Conservation (phyloP, 2,888 invertebrate species). For the Prosopocoilus inquinatus region DNA sequence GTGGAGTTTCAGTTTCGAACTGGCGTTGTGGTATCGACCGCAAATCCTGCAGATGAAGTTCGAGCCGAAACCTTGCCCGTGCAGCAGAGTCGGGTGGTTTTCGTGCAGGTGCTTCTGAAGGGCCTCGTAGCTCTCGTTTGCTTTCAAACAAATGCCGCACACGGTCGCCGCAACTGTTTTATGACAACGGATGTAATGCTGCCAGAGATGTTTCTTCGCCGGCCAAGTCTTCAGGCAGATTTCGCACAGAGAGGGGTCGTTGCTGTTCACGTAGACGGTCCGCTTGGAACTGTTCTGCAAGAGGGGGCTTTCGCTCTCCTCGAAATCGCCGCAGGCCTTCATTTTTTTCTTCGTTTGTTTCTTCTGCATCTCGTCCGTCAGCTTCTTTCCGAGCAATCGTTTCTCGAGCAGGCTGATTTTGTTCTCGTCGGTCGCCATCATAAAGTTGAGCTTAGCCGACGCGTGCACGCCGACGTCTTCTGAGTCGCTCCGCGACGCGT, state of each 20-base stretch:
- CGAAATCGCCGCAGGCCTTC: constrained; percentile 24
- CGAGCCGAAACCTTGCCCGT: constrained; percentile 55
- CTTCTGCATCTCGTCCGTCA: not conserved
- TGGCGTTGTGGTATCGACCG: constrained; percentile 56
- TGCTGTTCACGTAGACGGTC: constrained; percentile 56
- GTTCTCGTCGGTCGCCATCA: constrained; percentile 20
- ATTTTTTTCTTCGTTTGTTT: constrained; percentile 13
- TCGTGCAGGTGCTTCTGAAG: constrained; percentile 53
- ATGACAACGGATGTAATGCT: constrained; percentile 58
- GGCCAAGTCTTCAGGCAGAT: constrained; percentile 62
- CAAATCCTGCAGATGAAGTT: constrained; percentile 58
- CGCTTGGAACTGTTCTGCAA: constrained; percentile 46
- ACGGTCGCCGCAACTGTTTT: constrained; percentile 58
- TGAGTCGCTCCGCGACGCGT: constrained; percentile 4
- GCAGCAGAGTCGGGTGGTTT: constrained; percentile 53
- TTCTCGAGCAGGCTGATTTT: constrained; percentile 44
- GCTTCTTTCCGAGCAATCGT: constrained; percentile 36
- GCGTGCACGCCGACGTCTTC: constrained; percentile 13
- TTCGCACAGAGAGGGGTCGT: constrained; percentile 52
- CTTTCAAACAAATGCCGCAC: constrained; percentile 59
- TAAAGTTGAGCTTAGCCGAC: constrained; percentile 7
- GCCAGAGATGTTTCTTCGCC: constrained; percentile 61
- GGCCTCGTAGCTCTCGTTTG: constrained; percentile 53
- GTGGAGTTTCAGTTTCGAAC: constrained; percentile 56
- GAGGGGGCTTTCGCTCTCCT: constrained; percentile 28